phyloP scores from a whole-genome alignment of 2,113 vertebrate genomes.

The Oostethus manadensis region DNA sequence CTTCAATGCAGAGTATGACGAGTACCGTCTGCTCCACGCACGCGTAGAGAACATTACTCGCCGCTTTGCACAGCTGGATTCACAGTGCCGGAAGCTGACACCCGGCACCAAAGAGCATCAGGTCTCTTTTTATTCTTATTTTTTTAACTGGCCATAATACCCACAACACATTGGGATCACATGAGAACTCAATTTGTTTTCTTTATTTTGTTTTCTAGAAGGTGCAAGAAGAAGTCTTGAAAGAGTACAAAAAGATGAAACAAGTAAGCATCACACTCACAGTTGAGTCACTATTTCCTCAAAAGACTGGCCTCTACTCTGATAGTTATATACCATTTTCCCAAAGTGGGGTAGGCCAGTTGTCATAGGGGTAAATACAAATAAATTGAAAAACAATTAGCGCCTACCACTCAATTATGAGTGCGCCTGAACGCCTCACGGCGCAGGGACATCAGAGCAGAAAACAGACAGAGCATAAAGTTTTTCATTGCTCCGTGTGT shows the following conservation, averaged over 20 bases:
- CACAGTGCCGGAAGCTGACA: slow-evolving; percentile 72
- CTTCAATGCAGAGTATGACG: slow-evolving; percentile 86
- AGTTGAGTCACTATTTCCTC: not conserved
- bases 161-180: not conserved
- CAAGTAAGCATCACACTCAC: slow-evolving; percentile 63
- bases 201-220: slow-evolving; percentile 66
- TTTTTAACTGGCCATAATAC: not conserved
- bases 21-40: slow-evolving; percentile 80
- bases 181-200: not conserved
- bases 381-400: too few relatives aligned
- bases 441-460: too few relatives aligned
- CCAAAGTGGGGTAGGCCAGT: too few relatives aligned
- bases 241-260: slow-evolving; percentile 84
- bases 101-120: slow-evolving; percentile 83
- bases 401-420: too few relatives aligned
- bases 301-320: not conserved
- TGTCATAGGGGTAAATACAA: too few relatives aligned
- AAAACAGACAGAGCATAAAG: too few relatives aligned
- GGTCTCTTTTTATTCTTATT: slow-evolving; percentile 56
- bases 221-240: slow-evolving; percentile 79
- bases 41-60: slow-evolving; percentile 75
- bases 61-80: slow-evolving; percentile 77
- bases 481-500: too few relatives aligned
- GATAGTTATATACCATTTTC: too few relatives aligned
- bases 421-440: too few relatives aligned